phyloP scores from a whole-genome alignment of 1,140 invertebrate genomes.

The Zaprionus inermis region DNA sequence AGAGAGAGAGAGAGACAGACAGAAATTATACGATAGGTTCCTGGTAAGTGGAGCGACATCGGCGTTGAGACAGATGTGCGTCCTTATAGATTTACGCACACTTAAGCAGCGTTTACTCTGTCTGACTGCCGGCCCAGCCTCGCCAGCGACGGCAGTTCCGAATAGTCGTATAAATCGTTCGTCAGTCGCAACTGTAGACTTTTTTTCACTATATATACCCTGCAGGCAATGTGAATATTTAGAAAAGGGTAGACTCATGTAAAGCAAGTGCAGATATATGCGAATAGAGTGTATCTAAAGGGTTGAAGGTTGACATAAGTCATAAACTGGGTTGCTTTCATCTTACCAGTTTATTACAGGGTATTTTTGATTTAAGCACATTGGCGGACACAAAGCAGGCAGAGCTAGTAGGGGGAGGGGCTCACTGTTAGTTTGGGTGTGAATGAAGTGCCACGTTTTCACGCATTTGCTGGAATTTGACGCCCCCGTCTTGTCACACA shows the following conservation, averaged over 20 bases:
- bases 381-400: no score
- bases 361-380: background rate
- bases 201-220: conserved; percentile 28
- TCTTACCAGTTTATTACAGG: background rate
- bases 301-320: no score
- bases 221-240: background rate
- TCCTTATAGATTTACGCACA: conserved; percentile 76
- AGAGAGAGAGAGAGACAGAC: conserved; percentile 38
- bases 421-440: conserved; percentile 42
- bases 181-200: conserved; percentile 54
- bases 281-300: background rate
- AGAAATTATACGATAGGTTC: conserved; percentile 63
- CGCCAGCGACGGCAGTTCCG: conserved; percentile 24
- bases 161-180: conserved; percentile 66
- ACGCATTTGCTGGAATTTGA: conserved; percentile 55
- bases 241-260: background rate
- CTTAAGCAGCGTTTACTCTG: conserved; percentile 69
- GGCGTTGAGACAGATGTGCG: conserved; percentile 38
- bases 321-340: background rate
- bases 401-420: background rate
- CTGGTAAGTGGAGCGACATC: conserved; percentile 6
- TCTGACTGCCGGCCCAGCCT: background rate
- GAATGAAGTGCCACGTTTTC: conserved; percentile 75
- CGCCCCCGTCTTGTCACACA: conserved; percentile 43
- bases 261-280: background rate